Base-by-base conservation (phyloP, 2,797 vertebrate species). In the Bryconaethiops microstoma region DNA sequence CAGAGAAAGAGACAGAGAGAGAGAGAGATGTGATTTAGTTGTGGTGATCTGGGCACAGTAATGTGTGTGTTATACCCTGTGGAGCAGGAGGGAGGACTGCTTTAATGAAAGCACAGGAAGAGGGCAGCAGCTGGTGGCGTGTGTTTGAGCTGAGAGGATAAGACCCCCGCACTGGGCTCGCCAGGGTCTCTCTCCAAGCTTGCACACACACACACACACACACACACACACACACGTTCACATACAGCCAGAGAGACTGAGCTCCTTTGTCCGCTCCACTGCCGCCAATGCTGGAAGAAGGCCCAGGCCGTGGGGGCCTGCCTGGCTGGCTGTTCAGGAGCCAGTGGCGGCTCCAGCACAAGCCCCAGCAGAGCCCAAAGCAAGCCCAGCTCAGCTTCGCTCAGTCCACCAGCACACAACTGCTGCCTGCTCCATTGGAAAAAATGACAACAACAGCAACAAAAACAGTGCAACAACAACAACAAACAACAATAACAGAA, bases 101-200 rank as follows among this genome's bases (percentile, higher is more conserved):
- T 92, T 92, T 93, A 94, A 94, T 94, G 94, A 94, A 94, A 93
- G 94, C 93, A 89, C 93, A 93, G 92, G 94, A 93, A 93, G 92
- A 91, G 92, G 93, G 92, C 92, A 94, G 93, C 94, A 94, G 94
- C 94, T 95, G 94, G 93, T 93, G 92, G 92, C 92, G 92, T 93
- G 94, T 93, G 92, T 93, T 93, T 92, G 93, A 94, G 92, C 92
- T 88, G 89, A 80, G 90, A 93, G 94, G 93, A 94, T 94, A 94
- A 94, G 93, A 94, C 92, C 92, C 87, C 91, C 87, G 90, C 83
- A 76, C 90, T 90, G 81, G 85, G 88, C 89, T 90, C 85, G 85
- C 91, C 90, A 90, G 86, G 82, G 84, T 87, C 82, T 73, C 82
- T 83, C 76, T 77, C 77, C 80, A 86, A 74, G 82, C 84, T 75